A percentile compares a stretch with the other conserved stretches of the same genome.
Conservation (phyloP, 2,113 vertebrate genomes). For the Hypocryptadius cinnamomeus region DNA sequence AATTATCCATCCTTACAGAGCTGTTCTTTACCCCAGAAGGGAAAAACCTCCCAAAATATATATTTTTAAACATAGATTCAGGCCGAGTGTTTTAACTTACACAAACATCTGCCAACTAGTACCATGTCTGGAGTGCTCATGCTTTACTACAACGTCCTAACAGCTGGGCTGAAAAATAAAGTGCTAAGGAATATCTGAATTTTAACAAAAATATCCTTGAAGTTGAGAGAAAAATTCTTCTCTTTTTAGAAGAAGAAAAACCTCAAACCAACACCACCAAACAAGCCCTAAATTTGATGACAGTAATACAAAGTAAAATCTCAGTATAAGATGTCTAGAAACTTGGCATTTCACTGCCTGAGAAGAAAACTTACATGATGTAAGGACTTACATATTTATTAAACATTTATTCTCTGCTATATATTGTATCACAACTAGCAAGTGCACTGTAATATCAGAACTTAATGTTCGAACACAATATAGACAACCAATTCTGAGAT, state of each 20-base stretch:
- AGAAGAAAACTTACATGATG: neutral
- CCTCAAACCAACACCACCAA: neutral
- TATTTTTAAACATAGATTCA: neutral
- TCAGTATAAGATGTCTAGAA: neutral
- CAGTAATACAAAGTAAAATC: neutral
- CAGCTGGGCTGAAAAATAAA: neutral
- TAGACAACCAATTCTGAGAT: neutral
- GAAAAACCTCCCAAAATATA: neutral
- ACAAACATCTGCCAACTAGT: neutral
- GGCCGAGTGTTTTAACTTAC: neutral
- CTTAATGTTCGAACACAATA: neutral
- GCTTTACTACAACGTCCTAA: neutral
- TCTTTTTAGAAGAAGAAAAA: neutral
- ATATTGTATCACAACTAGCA: neutral
- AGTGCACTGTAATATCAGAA: neutral
- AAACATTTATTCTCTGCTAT: neutral
- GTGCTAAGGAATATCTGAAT: neutral
- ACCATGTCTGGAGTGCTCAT: neutral
- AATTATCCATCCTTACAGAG: neutral
- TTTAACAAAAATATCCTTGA: neutral
- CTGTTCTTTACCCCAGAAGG: constrained; percentile 3
- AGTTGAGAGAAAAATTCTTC: neutral
- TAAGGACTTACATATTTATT: neutral
- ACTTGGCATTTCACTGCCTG: neutral
- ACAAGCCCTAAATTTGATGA: neutral